Conservation (phyloP, 2,797 vertebrate genomes). For the Peromyscus aztecus region DNA sequence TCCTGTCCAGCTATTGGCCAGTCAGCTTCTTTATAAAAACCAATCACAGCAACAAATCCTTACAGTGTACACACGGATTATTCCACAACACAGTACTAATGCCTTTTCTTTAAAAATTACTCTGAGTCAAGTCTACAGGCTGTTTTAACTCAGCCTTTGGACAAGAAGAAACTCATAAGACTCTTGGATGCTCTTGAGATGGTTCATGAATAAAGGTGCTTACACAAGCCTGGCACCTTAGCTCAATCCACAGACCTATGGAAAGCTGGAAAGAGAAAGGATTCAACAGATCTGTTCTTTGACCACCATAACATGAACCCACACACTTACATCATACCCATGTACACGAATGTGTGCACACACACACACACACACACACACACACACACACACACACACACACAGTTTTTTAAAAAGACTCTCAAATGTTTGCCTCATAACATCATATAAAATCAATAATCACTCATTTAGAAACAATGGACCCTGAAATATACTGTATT, state of each 20-base stretch:
- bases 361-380: not conserved
- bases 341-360: too few species aligned
- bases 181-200: not conserved
- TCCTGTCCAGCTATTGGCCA: not conserved
- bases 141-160: conserved; percentile 7
- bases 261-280: not conserved
- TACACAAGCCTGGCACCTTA: not conserved
- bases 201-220: not conserved
- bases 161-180: not conserved
- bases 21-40: not conserved
- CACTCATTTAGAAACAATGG: not conserved
- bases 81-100: not conserved
- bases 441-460: conserved; percentile 27
- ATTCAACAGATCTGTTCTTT: not conserved
- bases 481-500: not conserved
- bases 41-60: not conserved
- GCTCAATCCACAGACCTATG: not conserved
- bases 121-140: not conserved
- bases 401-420: not conserved
- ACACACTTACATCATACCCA: not conserved
- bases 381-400: not conserved
- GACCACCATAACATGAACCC: not conserved
- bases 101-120: not conserved
- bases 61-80: not conserved
- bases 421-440: not conserved